phyloP scores from a whole-genome alignment of 2,888 invertebrate species.

The Scaeva pyrastri region DNA sequence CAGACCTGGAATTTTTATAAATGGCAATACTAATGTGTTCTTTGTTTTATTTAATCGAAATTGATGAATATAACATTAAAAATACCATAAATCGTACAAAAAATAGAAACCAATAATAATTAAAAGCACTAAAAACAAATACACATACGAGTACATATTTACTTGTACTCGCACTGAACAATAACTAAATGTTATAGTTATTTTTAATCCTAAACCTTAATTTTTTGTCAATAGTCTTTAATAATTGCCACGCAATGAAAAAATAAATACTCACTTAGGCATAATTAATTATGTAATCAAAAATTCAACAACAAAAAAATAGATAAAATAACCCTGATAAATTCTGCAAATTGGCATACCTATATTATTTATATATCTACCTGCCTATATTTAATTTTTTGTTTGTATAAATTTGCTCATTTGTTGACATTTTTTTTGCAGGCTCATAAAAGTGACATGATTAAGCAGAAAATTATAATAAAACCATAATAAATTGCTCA shows the following conservation, averaged over 20 bases:
- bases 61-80: no score
- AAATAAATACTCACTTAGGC: conserved; percentile 6
- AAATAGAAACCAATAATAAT: no score
- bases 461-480: conserved; percentile 28
- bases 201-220: neutral
- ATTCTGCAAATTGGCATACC: conserved; percentile 10
- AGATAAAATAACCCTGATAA: conserved; percentile 25
- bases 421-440: conserved; percentile 35
- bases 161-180: no score
- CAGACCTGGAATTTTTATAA: no score
- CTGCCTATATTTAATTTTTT: neutral
- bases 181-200: conserved; percentile 7
- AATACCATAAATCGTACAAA: no score
- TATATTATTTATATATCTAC: neutral
- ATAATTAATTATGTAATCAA: conserved; percentile 32
- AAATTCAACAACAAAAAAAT: conserved; percentile 23
- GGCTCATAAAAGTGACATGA: conserved; percentile 33
- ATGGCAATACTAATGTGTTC: no score
- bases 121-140: neutral
- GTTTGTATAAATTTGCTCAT: conserved; percentile 3
- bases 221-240: neutral
- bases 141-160: neutral
- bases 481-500: conserved; percentile 32
- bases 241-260: neutral
- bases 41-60: no score